Evolutionary conservation across 2,113 vertebrate species (phyloP).

Genomic region (Marmota monax): DNA sequence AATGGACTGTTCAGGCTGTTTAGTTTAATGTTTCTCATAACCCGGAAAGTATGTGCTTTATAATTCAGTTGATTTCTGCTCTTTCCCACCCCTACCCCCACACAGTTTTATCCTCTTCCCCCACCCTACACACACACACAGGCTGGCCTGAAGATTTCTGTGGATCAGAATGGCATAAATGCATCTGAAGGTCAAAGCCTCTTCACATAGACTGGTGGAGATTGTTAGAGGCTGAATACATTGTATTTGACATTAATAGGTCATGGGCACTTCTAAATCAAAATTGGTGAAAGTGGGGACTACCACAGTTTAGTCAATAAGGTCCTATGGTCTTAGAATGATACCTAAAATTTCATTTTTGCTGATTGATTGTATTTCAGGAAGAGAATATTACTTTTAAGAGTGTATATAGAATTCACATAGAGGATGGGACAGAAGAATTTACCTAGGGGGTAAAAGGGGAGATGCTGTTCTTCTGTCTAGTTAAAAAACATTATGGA

Average conservation of each 20-base stretch:
- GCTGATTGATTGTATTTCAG: not conserved
- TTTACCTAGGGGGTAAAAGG: not conserved
- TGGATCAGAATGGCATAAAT: conserved; percentile 21
- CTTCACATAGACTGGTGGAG: not conserved
- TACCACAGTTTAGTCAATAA: conserved; percentile 34
- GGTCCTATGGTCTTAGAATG: not conserved
- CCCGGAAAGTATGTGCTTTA: conserved; percentile 62
- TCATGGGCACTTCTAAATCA: conserved; percentile 13
- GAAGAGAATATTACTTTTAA: conserved; percentile 22
- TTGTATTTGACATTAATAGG: conserved; percentile 61
- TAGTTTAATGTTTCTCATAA: conserved; percentile 76
- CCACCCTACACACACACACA: not conserved
- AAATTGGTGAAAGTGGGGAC: conserved; percentile 18
- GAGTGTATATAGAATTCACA: not conserved
- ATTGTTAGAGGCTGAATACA: conserved; percentile 13
- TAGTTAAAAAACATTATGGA: not conserved
- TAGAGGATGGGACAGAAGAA: not conserved
- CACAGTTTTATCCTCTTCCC: not conserved
- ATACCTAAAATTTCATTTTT: conserved; percentile 47
- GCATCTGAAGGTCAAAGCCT: not conserved
- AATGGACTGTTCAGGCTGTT: conserved; percentile 72
- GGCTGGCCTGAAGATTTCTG: conserved; percentile 39
- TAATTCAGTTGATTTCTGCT: conserved; percentile 62
- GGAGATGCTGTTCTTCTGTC: not conserved
- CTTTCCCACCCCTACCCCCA: not conserved